Conservation (phyloP, 2,888 invertebrate genomes). For the Drosophila bunnanda region DNA sequence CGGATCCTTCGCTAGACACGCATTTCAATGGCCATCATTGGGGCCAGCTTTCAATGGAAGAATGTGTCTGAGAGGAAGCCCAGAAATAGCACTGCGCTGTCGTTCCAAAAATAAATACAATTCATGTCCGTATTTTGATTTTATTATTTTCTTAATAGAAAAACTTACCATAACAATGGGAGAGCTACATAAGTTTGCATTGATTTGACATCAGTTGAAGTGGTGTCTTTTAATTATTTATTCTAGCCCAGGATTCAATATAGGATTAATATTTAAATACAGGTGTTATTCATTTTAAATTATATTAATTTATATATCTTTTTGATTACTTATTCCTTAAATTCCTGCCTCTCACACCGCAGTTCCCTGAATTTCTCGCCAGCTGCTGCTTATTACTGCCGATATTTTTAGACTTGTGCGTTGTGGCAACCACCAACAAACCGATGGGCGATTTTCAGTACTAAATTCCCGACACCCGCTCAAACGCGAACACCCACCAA, state of each 20-base stretch:
- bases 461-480: conserved; percentile 54
- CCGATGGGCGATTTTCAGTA: conserved; percentile 23
- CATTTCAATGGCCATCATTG: conserved; percentile 68
- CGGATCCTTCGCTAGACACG: conserved; percentile 78
- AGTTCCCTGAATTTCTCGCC: background rate
- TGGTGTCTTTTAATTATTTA: background rate
- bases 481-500: conserved; percentile 10
- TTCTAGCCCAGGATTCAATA: too few relatives aligned
- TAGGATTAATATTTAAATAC: background rate
- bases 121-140: background rate
- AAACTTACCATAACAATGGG: too few relatives aligned
- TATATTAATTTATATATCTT: background rate
- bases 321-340: background rate
- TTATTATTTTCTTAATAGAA: conserved; percentile 6
- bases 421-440: conserved; percentile 13
- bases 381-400: conserved; percentile 18
- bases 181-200: too few relatives aligned
- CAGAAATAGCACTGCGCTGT: conserved; percentile 10
- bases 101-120: conserved; percentile 7
- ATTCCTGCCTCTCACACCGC: background rate
- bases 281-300: background rate
- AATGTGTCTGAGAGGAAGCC: background rate
- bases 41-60: conserved; percentile 14
- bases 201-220: background rate
- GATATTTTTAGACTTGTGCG: conserved; percentile 37